phyloP scores from a whole-genome alignment of 2,888 invertebrate genomes.

The Eristalis arbustorum region DNA sequence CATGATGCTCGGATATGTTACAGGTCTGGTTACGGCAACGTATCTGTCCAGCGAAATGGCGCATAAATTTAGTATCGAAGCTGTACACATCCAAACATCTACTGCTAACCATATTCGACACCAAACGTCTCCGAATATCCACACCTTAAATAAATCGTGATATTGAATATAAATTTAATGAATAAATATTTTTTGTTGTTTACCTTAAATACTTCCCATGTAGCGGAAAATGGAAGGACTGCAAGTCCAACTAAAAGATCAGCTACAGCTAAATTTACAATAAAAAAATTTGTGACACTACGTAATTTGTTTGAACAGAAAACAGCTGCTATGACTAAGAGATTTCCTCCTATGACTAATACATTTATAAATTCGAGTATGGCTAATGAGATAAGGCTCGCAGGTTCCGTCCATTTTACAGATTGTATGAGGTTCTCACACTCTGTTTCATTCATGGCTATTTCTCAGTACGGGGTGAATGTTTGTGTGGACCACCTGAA shows the following conservation, averaged over 20 bases:
- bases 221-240: slow-evolving; percentile 97
- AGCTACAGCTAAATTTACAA: slow-evolving; percentile 97
- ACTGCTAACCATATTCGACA: slow-evolving; percentile 98
- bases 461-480: slow-evolving; percentile 78
- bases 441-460: slow-evolving; percentile 89
- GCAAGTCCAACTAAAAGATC: slow-evolving; percentile 97
- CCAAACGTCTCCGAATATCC: slow-evolving; percentile 98
- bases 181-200: slow-evolving; percentile 71
- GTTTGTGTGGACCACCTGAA: slow-evolving; percentile 78
- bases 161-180: not conserved
- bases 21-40: slow-evolving; percentile 97
- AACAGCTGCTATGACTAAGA: slow-evolving; percentile 95
- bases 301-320: slow-evolving; percentile 94
- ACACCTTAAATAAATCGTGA: slow-evolving; percentile 84
- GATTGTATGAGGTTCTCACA: slow-evolving; percentile 90
- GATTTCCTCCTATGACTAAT: slow-evolving; percentile 93
- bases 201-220: slow-evolving; percentile 95
- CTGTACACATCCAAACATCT: slow-evolving; percentile 99
- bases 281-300: slow-evolving; percentile 97
- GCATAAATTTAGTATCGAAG: slow-evolving; percentile 96
- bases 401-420: slow-evolving; percentile 91
- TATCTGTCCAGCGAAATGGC: slow-evolving; percentile 97
- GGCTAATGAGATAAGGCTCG: slow-evolving; percentile 88
- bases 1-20: slow-evolving; percentile 96
- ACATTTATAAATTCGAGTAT: slow-evolving; percentile 91